phyloP scores from a whole-genome alignment of 2,888 invertebrate species.

The Sarcophaga caerulescens region DNA sequence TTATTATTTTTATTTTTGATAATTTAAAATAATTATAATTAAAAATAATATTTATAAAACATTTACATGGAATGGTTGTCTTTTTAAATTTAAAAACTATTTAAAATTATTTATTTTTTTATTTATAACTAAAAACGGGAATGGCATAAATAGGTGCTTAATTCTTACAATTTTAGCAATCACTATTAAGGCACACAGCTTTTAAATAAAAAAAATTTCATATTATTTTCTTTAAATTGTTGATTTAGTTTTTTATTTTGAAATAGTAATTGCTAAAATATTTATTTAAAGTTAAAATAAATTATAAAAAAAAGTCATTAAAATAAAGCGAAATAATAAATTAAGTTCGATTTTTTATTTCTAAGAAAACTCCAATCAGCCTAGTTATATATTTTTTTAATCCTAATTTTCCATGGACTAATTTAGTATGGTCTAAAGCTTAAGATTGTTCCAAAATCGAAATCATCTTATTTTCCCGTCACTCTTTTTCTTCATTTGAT shows the following conservation, averaged over 20 bases:
- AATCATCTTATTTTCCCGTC: too few species aligned
- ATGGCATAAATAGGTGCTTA: not conserved
- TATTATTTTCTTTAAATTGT: slow-evolving; percentile 79
- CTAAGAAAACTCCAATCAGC: too few species aligned
- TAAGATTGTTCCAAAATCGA: too few species aligned
- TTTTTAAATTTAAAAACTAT: not conserved
- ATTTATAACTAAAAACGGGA: not conserved
- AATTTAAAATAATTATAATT: not conserved
- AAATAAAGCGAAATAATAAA: slow-evolving; percentile 3
- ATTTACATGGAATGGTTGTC: not conserved
- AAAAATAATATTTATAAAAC: not conserved
- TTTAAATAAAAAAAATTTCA: slow-evolving; percentile 83
- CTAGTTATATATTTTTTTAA: too few species aligned
- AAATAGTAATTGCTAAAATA: slow-evolving; percentile 79
- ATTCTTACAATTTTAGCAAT: slow-evolving; percentile 83
- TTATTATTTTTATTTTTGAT: not conserved
- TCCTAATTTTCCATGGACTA: too few species aligned
- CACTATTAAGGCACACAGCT: slow-evolving; percentile 92
- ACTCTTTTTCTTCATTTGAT: too few species aligned
- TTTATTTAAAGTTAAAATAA: not conserved
- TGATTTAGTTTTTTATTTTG: slow-evolving; percentile 25
- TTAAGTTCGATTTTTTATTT: not conserved
- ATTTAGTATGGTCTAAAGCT: too few species aligned
- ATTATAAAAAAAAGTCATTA: slow-evolving; percentile 13
- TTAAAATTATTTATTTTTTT: too few species aligned